Conservation (phyloP, 2,113 vertebrate species). For the Amphilophus citrinellus region DNA sequence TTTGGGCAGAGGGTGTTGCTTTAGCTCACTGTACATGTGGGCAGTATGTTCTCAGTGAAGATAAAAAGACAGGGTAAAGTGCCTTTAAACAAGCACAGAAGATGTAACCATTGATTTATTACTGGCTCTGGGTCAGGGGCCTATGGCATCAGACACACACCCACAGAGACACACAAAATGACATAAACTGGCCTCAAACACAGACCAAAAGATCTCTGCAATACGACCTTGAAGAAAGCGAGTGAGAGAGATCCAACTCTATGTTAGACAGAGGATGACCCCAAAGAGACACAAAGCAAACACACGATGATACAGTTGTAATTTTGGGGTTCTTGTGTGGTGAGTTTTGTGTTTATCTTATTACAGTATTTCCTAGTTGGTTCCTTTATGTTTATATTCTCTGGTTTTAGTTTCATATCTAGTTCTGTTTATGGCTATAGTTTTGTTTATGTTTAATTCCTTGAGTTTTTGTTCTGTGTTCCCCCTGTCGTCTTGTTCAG, state of each 20-base stretch:
- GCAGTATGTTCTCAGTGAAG: constrained; percentile 24
- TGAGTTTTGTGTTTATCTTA: no score
- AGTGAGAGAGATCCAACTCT: background rate
- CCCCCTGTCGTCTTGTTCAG: no score
- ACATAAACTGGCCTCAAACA: background rate
- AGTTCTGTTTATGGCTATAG: background rate
- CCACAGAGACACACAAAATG: background rate
- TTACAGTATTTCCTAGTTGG: no score
- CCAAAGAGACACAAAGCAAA: no score
- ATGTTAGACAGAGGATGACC: no score
- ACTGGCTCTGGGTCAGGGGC: background rate
- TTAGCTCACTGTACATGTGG: constrained; percentile 43
- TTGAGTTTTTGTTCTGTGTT: no score
- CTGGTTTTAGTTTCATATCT: background rate
- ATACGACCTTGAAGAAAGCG: background rate
- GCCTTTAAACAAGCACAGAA: constrained; percentile 4
- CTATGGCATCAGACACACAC: background rate
- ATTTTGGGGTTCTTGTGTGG: no score
- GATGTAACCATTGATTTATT: background rate
- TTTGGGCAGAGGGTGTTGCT: constrained; percentile 8
- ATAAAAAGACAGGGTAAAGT: constrained; percentile 10
- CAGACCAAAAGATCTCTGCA: background rate
- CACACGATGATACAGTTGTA: no score
- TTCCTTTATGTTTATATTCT: background rate
- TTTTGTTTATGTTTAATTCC: no score